Conservation (phyloP, 2,113 vertebrate species). For the Actinemys pallida region DNA sequence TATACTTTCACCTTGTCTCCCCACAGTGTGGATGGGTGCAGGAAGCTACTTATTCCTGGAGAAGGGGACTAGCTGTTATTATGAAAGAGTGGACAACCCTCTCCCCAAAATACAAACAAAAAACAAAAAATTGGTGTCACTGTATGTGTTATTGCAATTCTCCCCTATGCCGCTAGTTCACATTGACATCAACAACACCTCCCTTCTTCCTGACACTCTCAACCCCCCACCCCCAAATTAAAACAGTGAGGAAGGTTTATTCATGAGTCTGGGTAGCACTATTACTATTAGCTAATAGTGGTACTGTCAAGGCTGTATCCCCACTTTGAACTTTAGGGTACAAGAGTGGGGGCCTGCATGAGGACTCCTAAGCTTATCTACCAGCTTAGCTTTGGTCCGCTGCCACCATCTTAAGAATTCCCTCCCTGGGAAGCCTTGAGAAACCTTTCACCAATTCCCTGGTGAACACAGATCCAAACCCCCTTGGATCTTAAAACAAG, state of each 20-base stretch:
- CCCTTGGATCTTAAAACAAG: too few species aligned
- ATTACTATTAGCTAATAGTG: rapidly evolving
- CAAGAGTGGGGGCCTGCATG: too few species aligned
- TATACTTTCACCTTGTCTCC: neutral
- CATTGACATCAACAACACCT: neutral
- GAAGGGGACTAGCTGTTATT: rapidly evolving
- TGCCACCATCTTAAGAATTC: too few species aligned
- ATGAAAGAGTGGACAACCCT: neutral
- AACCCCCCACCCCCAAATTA: neutral
- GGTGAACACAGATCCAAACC: too few species aligned
- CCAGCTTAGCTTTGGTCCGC: too few species aligned
- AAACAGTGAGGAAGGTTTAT: neutral
- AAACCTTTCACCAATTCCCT: too few species aligned
- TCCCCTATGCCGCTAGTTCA: neutral
- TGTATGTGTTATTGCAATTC: rapidly evolving
- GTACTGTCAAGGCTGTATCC: too few species aligned
- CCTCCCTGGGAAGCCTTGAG: too few species aligned
- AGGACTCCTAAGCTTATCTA: too few species aligned
- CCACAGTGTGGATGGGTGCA: neutral
- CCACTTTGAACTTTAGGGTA: too few species aligned
- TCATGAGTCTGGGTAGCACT: neutral
- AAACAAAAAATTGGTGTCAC: rapidly evolving
- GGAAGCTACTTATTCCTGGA: neutral
- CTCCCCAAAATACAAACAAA: neutral
- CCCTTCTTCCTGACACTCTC: neutral